These are phyloP conservation scores for Tetrao urogallus DNA, from an alignment of 2,113 vertebrate species.

Conservation along the genomic window DNA sequence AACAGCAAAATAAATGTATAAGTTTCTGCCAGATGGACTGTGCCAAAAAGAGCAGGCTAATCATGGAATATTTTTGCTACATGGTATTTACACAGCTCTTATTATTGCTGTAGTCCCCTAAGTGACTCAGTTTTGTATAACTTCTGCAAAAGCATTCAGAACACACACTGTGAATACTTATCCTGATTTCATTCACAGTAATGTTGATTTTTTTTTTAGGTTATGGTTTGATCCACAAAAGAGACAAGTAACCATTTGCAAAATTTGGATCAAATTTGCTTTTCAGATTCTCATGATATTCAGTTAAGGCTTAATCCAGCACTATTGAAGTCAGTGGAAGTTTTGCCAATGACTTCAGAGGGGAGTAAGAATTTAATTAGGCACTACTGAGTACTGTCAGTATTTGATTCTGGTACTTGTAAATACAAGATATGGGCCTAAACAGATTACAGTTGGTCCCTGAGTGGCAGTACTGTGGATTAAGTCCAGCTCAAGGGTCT, in stretches of 20 bases:
- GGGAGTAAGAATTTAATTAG: conserved; percentile 24
- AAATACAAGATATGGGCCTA: neutral
- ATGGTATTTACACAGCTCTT: neutral
- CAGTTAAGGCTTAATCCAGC: conserved; percentile 18
- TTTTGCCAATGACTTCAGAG: conserved; percentile 14
- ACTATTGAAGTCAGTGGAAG: neutral
- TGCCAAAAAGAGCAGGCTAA: conserved; percentile 27
- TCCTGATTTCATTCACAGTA: neutral
- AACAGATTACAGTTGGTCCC: neutral
- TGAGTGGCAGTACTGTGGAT: neutral
- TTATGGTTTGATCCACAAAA: neutral
- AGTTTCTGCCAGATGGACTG: neutral
- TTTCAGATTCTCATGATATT: conserved; percentile 15
- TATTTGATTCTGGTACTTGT: conserved; percentile 16
- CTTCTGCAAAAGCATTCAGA: neutral
- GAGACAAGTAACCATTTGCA: neutral
- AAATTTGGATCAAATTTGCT: neutral
- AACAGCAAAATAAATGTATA: conserved; percentile 8
- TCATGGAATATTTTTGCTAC: neutral
- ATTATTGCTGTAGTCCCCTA: neutral
- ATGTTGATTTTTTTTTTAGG: neutral
- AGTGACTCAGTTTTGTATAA: neutral
- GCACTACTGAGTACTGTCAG: neutral
- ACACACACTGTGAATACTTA: neutral
- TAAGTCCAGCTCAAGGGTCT: neutral